These are phyloP conservation scores for Plutomurus gul DNA, from an alignment of 1,140 invertebrate genomes.

Conservation along the genomic window DNA sequence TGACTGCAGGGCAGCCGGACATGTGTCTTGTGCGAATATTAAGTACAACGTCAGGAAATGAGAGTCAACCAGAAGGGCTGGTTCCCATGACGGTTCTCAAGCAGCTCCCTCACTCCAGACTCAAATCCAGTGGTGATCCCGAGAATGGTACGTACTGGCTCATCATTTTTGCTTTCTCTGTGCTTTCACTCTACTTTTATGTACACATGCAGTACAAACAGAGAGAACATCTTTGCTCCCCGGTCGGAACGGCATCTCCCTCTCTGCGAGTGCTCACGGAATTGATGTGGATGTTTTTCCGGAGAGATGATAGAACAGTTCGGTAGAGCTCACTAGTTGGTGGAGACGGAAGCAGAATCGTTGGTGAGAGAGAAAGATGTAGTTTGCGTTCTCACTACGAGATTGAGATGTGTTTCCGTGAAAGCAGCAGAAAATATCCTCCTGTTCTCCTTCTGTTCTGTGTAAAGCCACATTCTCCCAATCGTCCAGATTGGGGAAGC, in stretches of 20 bases:
- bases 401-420: neutral
- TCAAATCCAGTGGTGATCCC: slow-evolving; percentile 41
- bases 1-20: slow-evolving; percentile 59
- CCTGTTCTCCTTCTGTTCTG: neutral
- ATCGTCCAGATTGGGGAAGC: neutral
- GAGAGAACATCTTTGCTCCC: neutral
- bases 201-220: too few relatives aligned
- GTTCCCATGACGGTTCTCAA: slow-evolving; percentile 82
- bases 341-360: neutral
- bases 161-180: neutral
- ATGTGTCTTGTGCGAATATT: slow-evolving; percentile 61
- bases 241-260: neutral
- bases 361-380: neutral
- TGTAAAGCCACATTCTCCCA: neutral
- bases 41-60: slow-evolving; percentile 61
- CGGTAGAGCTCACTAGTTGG: neutral
- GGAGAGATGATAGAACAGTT: neutral
- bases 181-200: neutral
- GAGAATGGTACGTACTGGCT: slow-evolving; percentile 54
- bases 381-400: neutral
- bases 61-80: slow-evolving; percentile 71
- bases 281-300: neutral
- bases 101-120: slow-evolving; percentile 67
- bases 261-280: neutral
- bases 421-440: neutral